Base-by-base conservation (phyloP, 2,888 invertebrate species). In the Spodoptera littoralis region DNA sequence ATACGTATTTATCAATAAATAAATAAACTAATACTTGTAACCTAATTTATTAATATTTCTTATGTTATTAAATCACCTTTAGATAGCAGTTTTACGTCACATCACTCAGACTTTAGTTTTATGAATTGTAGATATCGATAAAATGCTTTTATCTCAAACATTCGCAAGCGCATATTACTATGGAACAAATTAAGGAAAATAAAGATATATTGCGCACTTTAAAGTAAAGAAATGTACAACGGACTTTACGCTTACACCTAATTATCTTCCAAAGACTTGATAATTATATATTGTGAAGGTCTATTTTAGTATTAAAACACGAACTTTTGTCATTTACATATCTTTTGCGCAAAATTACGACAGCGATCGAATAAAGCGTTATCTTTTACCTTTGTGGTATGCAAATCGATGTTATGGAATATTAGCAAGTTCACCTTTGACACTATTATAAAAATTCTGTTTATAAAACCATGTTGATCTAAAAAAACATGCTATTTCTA, bases 1-100 rank as follows among this genome's bases (percentile, higher is more conserved):
- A 53, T 62, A 66, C 12, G 42, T 27, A 59, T 70, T 66, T 64
- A 75, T 74, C 56, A 36, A 57, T 56, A 58, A 48, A 56, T 52
- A 52, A 13, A 43, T 51, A 53, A 11, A 52, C 43, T 12, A 30
- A 30, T 53, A 47, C 11, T 30, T 54, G 18, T 58, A 61, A 70
- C 56, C 58, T 42, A 70, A 55, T 70, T 74, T 64, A 43, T 44
- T 75, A 52, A 59, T 18, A 49, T 58, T 59, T 56, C 22, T 55
- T 62, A 46, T 42, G n/a, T 41, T 43, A 27, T 65, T 51, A 24
- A 46, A 54, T 66, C 54, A 62, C 56, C 70, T 61, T 65, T 55
- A 43, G 54, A 67, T 73, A 61, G 22, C 22, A 8, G 8, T 18
- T 13, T n/a, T 44, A 50, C 45, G 36, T 68, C 64, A 58, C 24